A percentile compares a stretch with the other conserved stretches of the same genome.
phyloP scores from a whole-genome alignment of 2,797 vertebrate genomes.

The Pantherophis vulpinus region DNA sequence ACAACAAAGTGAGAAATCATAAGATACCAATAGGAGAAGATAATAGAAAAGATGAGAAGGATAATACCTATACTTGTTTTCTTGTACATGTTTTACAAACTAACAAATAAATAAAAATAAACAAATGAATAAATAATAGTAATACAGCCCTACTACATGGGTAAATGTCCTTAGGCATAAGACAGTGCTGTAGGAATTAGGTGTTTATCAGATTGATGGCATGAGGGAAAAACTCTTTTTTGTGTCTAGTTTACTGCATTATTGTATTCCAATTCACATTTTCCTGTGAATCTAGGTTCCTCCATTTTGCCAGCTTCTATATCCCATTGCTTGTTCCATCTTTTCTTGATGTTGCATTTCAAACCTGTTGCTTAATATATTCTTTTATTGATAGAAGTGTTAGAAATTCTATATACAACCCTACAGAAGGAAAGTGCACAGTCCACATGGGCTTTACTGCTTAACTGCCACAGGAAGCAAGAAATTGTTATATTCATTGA shows the following conservation, averaged over 20 bases:
- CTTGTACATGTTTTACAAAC: no score
- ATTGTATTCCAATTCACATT: not conserved
- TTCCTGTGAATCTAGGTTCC: not conserved
- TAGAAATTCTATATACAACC: not conserved
- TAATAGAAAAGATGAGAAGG: not conserved
- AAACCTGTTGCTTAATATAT: not conserved
- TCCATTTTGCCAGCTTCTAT: not conserved
- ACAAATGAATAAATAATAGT: not conserved
- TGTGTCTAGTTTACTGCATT: not conserved
- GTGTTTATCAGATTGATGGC: not conserved
- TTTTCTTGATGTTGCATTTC: not conserved
- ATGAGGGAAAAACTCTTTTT: not conserved
- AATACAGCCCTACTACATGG: not conserved
- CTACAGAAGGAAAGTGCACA: not conserved
- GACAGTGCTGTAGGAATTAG: not conserved
- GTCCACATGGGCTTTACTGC: not conserved
- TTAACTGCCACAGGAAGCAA: not conserved
- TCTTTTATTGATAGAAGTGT: not conserved
- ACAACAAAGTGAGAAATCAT: not conserved
- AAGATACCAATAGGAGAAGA: not conserved
- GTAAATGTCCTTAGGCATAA: not conserved
- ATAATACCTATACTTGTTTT: not conserved
- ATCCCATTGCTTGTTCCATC: not conserved
- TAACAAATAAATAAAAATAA: no score
- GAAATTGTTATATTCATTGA: not conserved